Evolutionary conservation across 2,113 vertebrate species (phyloP).

Genomic region (Amphilophus citrinellus): DNA sequence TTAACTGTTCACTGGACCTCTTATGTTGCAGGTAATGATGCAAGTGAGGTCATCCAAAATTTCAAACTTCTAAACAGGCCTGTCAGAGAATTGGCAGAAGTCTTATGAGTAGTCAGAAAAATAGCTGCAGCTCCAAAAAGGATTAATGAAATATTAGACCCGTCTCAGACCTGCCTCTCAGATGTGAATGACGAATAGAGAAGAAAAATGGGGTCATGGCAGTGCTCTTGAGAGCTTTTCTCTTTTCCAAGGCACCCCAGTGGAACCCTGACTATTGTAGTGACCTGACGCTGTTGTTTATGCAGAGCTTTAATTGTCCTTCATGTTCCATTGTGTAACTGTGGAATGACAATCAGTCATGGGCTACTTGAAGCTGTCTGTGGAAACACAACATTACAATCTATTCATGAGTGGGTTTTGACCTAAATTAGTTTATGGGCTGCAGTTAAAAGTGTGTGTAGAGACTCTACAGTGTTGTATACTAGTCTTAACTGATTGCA

Average conservation of each 20-base stretch:
- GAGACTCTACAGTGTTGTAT: neutral
- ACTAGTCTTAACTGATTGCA: neutral
- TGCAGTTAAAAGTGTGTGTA: conserved; percentile 33
- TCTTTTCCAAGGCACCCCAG: conserved; percentile 21
- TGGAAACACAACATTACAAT: conserved; percentile 34
- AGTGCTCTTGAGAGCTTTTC: conserved; percentile 10
- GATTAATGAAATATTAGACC: too few species aligned
- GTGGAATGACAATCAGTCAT: conserved; percentile 32
- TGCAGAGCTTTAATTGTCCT: conserved; percentile 60
- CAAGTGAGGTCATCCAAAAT: neutral
- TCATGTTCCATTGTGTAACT: conserved; percentile 46
- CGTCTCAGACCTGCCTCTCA: conserved; percentile 33
- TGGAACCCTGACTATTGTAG: conserved; percentile 32
- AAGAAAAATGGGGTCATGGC: conserved; percentile 55
- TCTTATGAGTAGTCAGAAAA: neutral
- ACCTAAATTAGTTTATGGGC: conserved; percentile 55
- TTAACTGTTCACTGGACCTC: neutral
- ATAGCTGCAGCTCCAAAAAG: neutral
- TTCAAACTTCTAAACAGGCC: neutral
- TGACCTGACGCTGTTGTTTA: conserved; percentile 42
- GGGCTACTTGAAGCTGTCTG: conserved; percentile 22
- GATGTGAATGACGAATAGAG: conserved; percentile 59
- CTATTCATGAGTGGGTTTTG: conserved; percentile 48
- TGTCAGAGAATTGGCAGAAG: too few species aligned
- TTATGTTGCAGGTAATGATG: neutral